Evolutionary conservation across 1,140 invertebrate species (phyloP).

Genomic region (Drosophila hydei): DNA sequence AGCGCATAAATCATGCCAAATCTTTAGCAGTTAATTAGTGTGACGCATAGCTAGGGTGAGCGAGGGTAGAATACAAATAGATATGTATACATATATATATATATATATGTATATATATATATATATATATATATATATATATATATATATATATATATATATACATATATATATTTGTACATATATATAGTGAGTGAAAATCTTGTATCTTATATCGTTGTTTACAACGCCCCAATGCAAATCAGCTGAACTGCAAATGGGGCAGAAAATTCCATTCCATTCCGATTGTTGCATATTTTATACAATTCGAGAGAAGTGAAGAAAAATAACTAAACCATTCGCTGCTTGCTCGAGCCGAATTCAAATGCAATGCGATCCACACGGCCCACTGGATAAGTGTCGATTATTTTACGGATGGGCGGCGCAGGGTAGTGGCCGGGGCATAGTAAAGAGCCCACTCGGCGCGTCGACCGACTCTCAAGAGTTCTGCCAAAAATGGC

Average conservation of each 20-base stretch:
- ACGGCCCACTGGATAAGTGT: slow-evolving; percentile 17
- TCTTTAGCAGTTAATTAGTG: slow-evolving; percentile 30
- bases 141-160: slow-evolving; percentile 10
- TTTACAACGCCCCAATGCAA: slow-evolving; percentile 39
- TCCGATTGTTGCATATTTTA: slow-evolving; percentile 42
- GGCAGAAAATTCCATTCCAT: slow-evolving; percentile 37
- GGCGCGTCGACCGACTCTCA: slow-evolving; percentile 8
- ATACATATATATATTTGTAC: background rate
- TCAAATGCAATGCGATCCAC: slow-evolving; percentile 43
- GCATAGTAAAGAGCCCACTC: background rate
- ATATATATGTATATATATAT: background rate
- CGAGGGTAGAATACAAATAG: background rate
- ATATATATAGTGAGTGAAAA: slow-evolving; percentile 4
- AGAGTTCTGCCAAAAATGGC: slow-evolving; percentile 41
- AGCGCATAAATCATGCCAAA: slow-evolving; percentile 28
- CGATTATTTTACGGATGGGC: slow-evolving; percentile 15
- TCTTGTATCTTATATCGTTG: slow-evolving; percentile 16
- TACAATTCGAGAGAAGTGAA: slow-evolving; percentile 10
- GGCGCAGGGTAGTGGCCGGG: background rate
- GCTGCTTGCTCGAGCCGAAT: slow-evolving; percentile 14
- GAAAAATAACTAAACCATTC: slow-evolving; percentile 5
- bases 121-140: background rate
- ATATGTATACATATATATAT: background rate
- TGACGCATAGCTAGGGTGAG: background rate
- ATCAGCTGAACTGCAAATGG: slow-evolving; percentile 42